phyloP scores from a whole-genome alignment of 2,113 vertebrate genomes.

The Junco hyemalis region DNA sequence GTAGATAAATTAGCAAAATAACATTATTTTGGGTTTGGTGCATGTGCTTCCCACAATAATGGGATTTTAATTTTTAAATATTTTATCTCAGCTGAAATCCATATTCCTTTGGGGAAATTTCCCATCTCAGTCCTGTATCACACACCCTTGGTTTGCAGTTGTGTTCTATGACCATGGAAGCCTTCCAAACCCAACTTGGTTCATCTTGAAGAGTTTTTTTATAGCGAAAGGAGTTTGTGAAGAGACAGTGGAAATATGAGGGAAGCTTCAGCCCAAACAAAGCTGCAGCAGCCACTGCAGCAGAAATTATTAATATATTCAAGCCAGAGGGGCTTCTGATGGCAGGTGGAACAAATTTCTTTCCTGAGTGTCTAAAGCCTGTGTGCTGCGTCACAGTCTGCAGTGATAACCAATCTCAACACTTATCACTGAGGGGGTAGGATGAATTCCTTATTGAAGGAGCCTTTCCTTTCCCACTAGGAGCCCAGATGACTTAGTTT shows the following conservation, averaged over 20 bases:
- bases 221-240: not conserved
- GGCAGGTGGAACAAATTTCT: not conserved
- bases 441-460: not conserved
- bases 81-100: not conserved
- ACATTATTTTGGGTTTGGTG: not conserved
- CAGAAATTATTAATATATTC: not conserved
- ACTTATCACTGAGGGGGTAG: not conserved
- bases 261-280: not conserved
- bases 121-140: not conserved
- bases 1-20: not conserved
- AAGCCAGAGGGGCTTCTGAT: not conserved
- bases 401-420: not conserved
- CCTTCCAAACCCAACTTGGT: not conserved
- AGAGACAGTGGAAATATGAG: not conserved
- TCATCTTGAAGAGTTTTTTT: not conserved
- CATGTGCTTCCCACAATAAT: not conserved
- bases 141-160: accelerated
- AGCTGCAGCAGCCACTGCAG: not conserved
- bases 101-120: not conserved
- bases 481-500: not conserved
- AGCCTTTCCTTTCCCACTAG: not conserved
- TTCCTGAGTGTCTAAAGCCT: not conserved
- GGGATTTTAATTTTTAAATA: not conserved
- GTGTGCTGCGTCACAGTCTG: not conserved
- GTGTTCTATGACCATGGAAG: accelerated